Evolutionary conservation across 2,797 vertebrate genomes (phyloP).

Genomic region (Ciconia nigra): DNA sequence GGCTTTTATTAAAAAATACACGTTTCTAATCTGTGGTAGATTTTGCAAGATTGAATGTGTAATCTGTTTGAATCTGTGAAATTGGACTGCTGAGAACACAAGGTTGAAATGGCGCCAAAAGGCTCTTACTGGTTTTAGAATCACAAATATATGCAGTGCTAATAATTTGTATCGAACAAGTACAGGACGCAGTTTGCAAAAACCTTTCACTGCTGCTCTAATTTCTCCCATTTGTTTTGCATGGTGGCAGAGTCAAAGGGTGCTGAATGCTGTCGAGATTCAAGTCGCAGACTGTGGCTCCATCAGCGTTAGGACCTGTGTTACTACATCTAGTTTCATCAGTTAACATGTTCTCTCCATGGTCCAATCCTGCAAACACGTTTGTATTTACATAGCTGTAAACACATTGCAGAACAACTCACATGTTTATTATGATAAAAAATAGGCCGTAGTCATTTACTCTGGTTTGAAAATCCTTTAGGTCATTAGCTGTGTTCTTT

Average conservation of each 20-base stretch:
- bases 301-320: not conserved
- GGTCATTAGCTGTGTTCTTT: not conserved
- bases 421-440: not conserved
- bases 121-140: not conserved
- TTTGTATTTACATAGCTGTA: not conserved
- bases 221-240: not conserved
- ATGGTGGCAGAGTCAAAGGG: not conserved
- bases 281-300: accelerated
- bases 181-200: not conserved
- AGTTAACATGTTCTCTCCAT: not conserved
- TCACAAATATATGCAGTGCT: not conserved
- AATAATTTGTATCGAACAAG: not conserved
- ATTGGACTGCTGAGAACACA: not conserved
- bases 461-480: not conserved
- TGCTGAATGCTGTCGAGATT: not conserved
- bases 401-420: not conserved
- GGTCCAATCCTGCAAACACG: not conserved
- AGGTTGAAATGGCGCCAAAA: not conserved
- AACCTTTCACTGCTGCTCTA: not conserved
- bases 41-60: not conserved
- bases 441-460: not conserved
- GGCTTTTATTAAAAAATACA: not conserved
- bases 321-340: not conserved
- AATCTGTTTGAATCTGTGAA: not conserved
- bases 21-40: not conserved